Evolutionary conservation across 2,888 invertebrate genomes (phyloP).

Genomic region (Papilio protenor): DNA sequence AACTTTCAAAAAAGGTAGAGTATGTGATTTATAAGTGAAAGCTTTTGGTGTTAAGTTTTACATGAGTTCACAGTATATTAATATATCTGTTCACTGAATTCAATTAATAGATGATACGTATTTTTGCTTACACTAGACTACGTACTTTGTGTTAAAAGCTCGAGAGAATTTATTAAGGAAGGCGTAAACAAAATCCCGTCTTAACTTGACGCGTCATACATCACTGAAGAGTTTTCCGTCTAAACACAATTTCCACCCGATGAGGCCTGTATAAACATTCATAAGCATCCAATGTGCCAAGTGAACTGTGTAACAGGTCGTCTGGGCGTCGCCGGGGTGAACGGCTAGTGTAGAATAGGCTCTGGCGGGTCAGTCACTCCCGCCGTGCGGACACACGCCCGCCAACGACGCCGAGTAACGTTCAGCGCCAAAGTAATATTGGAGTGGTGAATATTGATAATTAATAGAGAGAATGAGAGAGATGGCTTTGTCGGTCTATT

Average conservation of each 20-base stretch:
- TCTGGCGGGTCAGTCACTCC: constrained; percentile 68
- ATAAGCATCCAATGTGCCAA: constrained; percentile 58
- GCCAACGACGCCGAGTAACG: constrained; percentile 15
- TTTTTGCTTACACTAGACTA: not conserved
- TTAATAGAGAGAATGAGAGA: too few relatives aligned
- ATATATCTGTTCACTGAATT: not conserved
- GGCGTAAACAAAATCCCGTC: constrained; percentile 39
- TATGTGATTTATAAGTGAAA: too few relatives aligned
- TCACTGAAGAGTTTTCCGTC: constrained; percentile 39
- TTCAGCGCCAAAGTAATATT: not conserved
- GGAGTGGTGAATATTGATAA: too few relatives aligned
- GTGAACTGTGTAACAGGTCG: constrained; percentile 77
- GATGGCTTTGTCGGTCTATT: not conserved
- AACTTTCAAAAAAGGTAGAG: too few relatives aligned
- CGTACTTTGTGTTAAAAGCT: not conserved
- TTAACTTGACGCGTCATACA: constrained; percentile 30
- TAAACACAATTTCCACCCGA: constrained; percentile 41
- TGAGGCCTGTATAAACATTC: constrained; percentile 53
- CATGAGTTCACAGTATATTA: too few relatives aligned
- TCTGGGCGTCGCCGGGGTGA: constrained; percentile 74
- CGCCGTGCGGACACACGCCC: constrained; percentile 51
- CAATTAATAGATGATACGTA: not conserved
- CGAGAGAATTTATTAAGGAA: constrained; percentile 24
- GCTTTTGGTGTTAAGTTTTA: too few relatives aligned
- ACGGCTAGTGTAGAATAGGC: constrained; percentile 70